phyloP scores from a whole-genome alignment of 2,797 vertebrate genomes.

The Xenopus petersii region DNA sequence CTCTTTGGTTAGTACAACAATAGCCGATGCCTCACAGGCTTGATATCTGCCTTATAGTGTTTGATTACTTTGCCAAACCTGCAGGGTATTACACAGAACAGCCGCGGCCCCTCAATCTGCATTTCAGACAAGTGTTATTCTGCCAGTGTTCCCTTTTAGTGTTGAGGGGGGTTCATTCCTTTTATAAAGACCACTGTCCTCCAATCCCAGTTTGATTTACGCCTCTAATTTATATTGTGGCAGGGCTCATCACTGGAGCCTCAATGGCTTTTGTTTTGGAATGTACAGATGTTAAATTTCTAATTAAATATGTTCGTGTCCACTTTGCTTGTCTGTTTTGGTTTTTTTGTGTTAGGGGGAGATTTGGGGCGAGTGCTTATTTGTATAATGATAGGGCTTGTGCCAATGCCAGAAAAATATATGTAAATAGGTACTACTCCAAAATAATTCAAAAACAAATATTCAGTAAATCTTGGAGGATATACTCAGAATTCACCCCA shows the following conservation, averaged over 20 bases:
- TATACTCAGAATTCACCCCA: too few relatives aligned
- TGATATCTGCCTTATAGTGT: too few relatives aligned
- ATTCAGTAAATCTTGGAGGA: too few relatives aligned
- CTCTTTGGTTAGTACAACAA: too few relatives aligned
- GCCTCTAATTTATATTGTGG: conserved; percentile 41
- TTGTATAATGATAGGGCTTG: too few relatives aligned
- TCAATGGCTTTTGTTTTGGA: conserved; percentile 40
- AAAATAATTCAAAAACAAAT: too few relatives aligned
- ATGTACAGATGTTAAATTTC: conserved; percentile 48
- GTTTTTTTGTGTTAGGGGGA: too few relatives aligned
- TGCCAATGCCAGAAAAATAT: too few relatives aligned
- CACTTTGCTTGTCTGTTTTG: background rate
- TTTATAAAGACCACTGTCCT: conserved; percentile 12
- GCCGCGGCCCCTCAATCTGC: background rate
- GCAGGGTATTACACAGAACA: background rate
- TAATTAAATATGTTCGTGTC: conserved; percentile 47
- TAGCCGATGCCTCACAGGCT: too few relatives aligned
- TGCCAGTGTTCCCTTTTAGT: conserved; percentile 18
- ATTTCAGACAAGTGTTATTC: conserved; percentile 7
- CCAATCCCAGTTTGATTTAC: conserved; percentile 9
- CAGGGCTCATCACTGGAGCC: conserved; percentile 11
- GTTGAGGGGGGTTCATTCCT: background rate
- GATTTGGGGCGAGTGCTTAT: too few relatives aligned
- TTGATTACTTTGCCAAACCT: too few relatives aligned
- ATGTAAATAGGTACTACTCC: too few relatives aligned